A percentile compares a stretch with the other conserved stretches of the same genome.
phyloP scores from a whole-genome alignment of 2,113 vertebrate species.

The Melanocharis versteri region DNA sequence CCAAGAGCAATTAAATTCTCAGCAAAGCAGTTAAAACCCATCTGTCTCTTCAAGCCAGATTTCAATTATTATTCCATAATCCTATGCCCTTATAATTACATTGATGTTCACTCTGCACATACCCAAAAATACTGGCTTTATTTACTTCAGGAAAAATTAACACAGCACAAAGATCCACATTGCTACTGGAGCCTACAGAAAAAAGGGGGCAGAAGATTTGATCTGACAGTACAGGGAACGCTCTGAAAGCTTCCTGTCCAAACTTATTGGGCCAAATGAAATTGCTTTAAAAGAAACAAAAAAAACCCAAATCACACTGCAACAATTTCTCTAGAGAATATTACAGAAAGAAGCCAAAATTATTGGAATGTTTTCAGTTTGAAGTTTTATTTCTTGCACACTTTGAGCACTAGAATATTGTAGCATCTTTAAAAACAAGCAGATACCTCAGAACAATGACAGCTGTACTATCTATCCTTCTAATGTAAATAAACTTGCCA shows the following conservation, averaged over 20 bases:
- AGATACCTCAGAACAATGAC: background rate
- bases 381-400: background rate
- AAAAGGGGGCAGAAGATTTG: background rate
- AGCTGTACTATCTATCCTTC: background rate
- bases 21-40: conserved; percentile 16
- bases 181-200: background rate
- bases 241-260: background rate
- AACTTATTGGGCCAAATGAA: background rate
- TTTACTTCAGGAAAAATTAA: background rate
- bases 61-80: background rate
- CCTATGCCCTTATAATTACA: background rate
- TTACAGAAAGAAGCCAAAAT: background rate
- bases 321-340: background rate
- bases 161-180: background rate
- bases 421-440: background rate
- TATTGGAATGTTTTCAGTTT: background rate
- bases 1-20: conserved; percentile 13
- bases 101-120: background rate
- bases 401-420: background rate
- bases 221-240: background rate
- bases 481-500: background rate
- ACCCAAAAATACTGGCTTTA: background rate
- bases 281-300: background rate
- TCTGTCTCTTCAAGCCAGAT: background rate
- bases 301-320: background rate